phyloP scores from a whole-genome alignment of 2,113 vertebrate species.

The Cyanoliseus patagonus region DNA sequence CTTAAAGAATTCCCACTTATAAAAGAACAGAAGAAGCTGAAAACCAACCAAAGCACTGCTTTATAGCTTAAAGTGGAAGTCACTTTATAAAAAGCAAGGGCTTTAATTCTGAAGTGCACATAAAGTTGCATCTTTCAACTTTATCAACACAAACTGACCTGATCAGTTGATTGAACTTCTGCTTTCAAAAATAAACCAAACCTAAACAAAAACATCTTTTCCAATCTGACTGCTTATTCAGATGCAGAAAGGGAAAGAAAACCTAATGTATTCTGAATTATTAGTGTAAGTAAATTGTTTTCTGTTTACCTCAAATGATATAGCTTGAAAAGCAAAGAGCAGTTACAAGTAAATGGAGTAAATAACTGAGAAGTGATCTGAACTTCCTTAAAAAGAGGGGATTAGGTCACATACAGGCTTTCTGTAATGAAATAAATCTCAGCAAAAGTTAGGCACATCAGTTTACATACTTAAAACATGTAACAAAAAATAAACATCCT shows the following conservation, averaged over 20 bases:
- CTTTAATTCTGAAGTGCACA: neutral
- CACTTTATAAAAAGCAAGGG: neutral
- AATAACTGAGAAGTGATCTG: neutral
- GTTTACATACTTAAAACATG: neutral
- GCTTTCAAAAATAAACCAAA: neutral
- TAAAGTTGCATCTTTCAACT: neutral
- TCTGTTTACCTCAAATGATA: neutral
- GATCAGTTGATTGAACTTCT: neutral
- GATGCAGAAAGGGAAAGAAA: neutral
- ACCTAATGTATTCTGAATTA: neutral
- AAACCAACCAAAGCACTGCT: neutral
- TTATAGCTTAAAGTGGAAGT: neutral
- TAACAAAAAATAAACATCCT: neutral
- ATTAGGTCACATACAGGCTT: neutral
- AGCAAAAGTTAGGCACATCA: neutral
- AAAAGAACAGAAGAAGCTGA: neutral
- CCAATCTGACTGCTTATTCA: neutral
- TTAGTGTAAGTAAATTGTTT: neutral
- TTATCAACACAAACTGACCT: neutral
- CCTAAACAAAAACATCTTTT: neutral
- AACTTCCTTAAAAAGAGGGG: neutral
- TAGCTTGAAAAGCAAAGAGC: neutral
- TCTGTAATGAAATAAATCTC: neutral
- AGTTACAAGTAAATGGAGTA: neutral
- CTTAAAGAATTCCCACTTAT: neutral